Evolutionary conservation across 2,113 vertebrate genomes (phyloP).

Genomic region (Rhizomys pruinosus): DNA sequence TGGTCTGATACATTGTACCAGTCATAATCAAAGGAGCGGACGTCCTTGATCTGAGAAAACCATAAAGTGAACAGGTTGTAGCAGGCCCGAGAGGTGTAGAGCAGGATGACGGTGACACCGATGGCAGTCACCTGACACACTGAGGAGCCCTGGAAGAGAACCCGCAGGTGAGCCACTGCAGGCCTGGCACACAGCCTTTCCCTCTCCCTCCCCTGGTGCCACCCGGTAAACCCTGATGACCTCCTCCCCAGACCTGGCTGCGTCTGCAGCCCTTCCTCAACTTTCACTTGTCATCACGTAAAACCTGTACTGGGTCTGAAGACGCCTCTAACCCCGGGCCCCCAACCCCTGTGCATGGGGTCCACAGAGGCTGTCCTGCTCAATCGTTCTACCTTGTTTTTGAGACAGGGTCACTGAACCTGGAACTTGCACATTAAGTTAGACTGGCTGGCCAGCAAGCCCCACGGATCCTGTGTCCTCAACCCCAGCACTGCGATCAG

Average conservation of each 20-base stretch:
- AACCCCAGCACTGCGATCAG: background rate
- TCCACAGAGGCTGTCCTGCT: background rate
- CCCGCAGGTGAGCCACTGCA: fast-evolving
- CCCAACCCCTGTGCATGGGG: background rate
- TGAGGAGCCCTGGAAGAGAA: slow-evolving; percentile 92
- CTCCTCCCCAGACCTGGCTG: background rate
- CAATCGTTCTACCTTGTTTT: background rate
- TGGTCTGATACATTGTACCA: slow-evolving; percentile 99
- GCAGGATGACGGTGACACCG: slow-evolving; percentile 93
- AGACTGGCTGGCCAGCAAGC: too few relatives aligned
- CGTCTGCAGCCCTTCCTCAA: background rate
- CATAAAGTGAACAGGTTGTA: slow-evolving; percentile 96
- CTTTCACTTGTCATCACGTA: too few relatives aligned
- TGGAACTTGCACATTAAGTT: background rate
- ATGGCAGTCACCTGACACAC: slow-evolving; percentile 95
- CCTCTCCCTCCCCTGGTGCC: background rate
- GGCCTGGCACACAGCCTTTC: background rate
- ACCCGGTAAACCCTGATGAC: fast-evolving
- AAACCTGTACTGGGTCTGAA: background rate
- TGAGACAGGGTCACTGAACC: background rate
- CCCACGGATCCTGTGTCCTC: background rate
- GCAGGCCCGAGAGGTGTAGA: slow-evolving; percentile 96
- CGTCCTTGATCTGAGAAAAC: slow-evolving; percentile 90
- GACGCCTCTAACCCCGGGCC: background rate
- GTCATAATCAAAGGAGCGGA: slow-evolving; percentile 96